Evolutionary conservation across 2,113 vertebrate species (phyloP).

Genomic region (Callorhinus ursinus): DNA sequence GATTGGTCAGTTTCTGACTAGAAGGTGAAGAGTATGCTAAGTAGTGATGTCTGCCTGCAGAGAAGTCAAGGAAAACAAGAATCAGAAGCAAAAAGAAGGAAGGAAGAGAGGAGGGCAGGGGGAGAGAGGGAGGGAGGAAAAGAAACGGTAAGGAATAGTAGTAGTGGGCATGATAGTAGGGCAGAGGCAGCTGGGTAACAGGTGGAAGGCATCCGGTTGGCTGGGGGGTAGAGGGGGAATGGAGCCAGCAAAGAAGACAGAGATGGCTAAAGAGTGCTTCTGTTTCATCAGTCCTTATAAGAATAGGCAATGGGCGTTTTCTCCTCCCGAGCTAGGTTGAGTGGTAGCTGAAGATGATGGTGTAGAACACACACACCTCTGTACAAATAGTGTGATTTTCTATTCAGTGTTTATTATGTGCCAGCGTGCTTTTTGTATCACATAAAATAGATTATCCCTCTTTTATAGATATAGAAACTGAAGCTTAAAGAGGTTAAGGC

Average conservation of each 20-base stretch:
- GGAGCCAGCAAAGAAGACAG: neutral
- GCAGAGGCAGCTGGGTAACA: neutral
- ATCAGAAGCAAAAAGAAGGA: neutral
- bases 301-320: neutral
- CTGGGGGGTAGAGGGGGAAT: accelerated
- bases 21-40: neutral
- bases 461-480: neutral
- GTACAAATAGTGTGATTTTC: neutral
- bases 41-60: neutral
- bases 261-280: neutral
- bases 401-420: neutral
- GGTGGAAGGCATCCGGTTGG: neutral
- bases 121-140: neutral
- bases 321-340: neutral
- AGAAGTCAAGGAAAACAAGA: neutral
- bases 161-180: too few relatives aligned
- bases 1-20: neutral
- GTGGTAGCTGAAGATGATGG: neutral
- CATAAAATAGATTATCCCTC: neutral
- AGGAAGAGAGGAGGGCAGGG: neutral
- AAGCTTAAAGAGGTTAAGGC: neutral
- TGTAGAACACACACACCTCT: neutral
- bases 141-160: neutral
- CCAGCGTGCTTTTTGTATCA: constrained; percentile 1
- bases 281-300: neutral